Evolutionary conservation across 2,113 vertebrate species (phyloP).

Genomic region (Garra rufa): DNA sequence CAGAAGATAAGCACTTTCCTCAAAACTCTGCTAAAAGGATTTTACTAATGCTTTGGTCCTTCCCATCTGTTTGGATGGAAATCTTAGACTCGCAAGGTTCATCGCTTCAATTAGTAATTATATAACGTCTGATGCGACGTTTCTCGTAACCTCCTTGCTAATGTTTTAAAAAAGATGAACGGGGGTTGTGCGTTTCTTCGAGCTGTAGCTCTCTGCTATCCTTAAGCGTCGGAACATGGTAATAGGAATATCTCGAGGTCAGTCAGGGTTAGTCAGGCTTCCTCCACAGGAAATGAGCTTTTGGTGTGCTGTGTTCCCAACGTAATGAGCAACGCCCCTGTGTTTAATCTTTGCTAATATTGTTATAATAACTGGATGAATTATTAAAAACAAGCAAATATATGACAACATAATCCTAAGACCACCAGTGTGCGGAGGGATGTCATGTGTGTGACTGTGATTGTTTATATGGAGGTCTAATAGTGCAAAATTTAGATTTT

Average conservation of each 20-base stretch:
- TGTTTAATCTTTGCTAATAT: conserved; percentile 84
- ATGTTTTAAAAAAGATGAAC: conserved; percentile 63
- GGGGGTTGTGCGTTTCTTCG: conserved; percentile 68
- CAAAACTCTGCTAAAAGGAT: conserved; percentile 43
- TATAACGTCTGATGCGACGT: conserved; percentile 61
- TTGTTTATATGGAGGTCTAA: background rate
- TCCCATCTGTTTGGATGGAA: conserved; percentile 47
- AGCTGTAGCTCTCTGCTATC: conserved; percentile 74
- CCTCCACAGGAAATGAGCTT: conserved; percentile 84
- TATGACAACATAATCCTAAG: conserved; percentile 65
- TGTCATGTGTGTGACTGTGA: background rate
- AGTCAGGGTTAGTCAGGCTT: conserved; percentile 78
- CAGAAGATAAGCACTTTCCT: conserved; percentile 56
- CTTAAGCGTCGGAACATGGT: conserved; percentile 78
- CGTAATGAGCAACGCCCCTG: conserved; percentile 80
- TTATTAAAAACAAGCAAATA: conserved; percentile 84
- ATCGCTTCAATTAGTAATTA: conserved; percentile 57
- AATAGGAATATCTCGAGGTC: conserved; percentile 82
- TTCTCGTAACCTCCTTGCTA: conserved; percentile 64
- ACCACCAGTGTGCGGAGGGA: conserved; percentile 65
- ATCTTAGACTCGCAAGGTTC: conserved; percentile 41
- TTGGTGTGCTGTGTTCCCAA: conserved; percentile 80
- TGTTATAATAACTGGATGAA: conserved; percentile 84
- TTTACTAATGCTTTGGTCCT: conserved; percentile 50
- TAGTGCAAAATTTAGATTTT: no score